These are phyloP conservation scores for Sebastes paucispinis DNA, from an alignment of 2,797 vertebrate genomes.

Conservation along the genomic window DNA sequence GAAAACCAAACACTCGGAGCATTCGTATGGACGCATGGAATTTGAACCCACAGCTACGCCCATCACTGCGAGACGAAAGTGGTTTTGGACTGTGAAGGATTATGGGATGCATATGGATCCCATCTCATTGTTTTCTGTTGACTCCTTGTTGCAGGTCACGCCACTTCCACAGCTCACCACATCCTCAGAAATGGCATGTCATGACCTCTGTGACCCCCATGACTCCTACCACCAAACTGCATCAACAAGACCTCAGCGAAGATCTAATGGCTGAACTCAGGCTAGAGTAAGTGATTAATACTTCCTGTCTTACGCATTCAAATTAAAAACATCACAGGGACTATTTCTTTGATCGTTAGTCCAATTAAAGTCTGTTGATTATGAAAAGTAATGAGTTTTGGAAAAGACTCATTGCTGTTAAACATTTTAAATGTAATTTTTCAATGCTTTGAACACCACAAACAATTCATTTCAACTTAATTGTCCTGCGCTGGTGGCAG, in stretches of 20 bases:
- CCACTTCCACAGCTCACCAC: constrained; percentile 28
- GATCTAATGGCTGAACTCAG: neutral
- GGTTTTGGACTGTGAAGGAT: constrained; percentile 41
- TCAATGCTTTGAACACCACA: neutral
- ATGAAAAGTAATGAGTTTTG: neutral
- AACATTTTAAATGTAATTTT: neutral
- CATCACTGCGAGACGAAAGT: constrained; percentile 25
- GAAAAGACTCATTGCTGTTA: neutral
- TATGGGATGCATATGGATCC: constrained; percentile 56
- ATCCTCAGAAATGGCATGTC: constrained; percentile 23
- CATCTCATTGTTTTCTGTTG: constrained; percentile 42
- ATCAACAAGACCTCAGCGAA: neutral
- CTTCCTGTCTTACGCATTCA: neutral
- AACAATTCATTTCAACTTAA: neutral
- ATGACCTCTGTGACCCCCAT: constrained; percentile 25
- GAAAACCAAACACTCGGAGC: constrained; percentile 45
- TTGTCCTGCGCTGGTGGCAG: neutral
- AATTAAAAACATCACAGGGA: neutral
- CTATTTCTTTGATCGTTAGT: neutral
- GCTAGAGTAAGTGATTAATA: neutral
- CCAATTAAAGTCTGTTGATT: neutral
- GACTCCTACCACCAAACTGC: neutral
- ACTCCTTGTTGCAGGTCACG: constrained; percentile 25
- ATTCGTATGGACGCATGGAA: constrained; percentile 54
- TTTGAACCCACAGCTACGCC: constrained; percentile 46